Conservation (phyloP, 2,113 vertebrate species). For the Pungitius pungitius region DNA sequence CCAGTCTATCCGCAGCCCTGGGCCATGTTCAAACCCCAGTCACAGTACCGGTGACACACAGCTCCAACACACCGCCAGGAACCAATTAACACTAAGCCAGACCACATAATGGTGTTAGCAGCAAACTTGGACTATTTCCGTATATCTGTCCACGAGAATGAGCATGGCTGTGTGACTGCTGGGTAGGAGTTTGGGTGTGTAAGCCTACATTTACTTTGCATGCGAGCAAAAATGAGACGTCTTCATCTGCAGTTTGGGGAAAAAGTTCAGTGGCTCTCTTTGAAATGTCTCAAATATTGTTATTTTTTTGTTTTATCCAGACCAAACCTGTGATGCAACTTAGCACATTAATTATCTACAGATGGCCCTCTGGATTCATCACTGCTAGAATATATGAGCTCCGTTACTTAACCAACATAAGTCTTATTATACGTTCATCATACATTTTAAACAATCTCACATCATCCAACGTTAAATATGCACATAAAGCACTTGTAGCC, state of each 20-base stretch:
- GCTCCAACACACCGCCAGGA: constrained; percentile 54
- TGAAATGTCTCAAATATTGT: constrained; percentile 26
- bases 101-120: constrained; percentile 62
- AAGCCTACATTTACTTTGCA: constrained; percentile 7
- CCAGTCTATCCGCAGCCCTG: constrained; percentile 52
- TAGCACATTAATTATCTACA: constrained; percentile 36
- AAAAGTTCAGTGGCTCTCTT: constrained; percentile 31
- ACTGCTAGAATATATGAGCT: constrained; percentile 38
- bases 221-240: constrained; percentile 7
- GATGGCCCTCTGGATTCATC: constrained; percentile 57
- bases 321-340: constrained; percentile 21
- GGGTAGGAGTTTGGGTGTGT: neutral
- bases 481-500: constrained; percentile 30
- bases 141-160: constrained; percentile 28
- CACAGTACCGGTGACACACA: constrained; percentile 65
- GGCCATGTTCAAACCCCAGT: constrained; percentile 70
- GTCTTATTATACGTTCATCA: constrained; percentile 49
- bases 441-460: constrained; percentile 39
- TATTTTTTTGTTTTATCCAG: constrained; percentile 16
- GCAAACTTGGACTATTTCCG: constrained; percentile 34
- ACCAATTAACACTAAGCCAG: constrained; percentile 67
- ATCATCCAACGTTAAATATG: constrained; percentile 34
- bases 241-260: constrained; percentile 9
- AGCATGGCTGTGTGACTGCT: constrained; percentile 13
- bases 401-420: constrained; percentile 36